Conservation (phyloP, 2,888 invertebrate species). For the Resseliella maxima region DNA sequence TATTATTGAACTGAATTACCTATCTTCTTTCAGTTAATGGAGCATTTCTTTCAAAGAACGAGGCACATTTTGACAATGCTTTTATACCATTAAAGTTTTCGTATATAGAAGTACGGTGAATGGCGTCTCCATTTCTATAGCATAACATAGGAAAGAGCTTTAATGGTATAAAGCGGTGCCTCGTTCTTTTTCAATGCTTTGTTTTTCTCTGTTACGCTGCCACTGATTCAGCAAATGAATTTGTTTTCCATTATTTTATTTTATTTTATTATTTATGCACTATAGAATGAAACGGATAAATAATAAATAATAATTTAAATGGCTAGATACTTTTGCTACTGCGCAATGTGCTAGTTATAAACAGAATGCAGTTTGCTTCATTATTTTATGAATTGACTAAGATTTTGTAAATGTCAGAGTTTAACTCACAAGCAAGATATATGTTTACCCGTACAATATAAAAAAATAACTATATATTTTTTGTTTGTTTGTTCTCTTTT, state of each 20-base stretch:
- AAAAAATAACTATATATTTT: not conserved
- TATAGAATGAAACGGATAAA: not conserved
- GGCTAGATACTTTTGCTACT: not conserved
- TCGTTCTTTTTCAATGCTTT: too few species aligned
- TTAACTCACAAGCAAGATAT: slow-evolving; percentile 14
- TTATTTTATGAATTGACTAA: slow-evolving; percentile 10
- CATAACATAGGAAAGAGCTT: too few species aligned
- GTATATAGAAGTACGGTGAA: too few species aligned
- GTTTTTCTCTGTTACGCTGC: too few species aligned
- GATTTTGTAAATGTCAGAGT: not conserved
- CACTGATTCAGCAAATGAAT: not conserved
- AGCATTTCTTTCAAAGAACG: not conserved
- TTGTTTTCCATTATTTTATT: too few species aligned
- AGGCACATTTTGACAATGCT: too few species aligned
- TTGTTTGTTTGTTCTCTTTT: too few species aligned
- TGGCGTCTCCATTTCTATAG: too few species aligned
- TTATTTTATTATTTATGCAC: not conserved
- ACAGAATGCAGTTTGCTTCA: not conserved
- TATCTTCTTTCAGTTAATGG: not conserved
- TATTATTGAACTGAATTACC: not conserved
- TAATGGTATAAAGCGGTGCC: too few species aligned
- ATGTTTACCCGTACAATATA: not conserved
- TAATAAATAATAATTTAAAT: not conserved
- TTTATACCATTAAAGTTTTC: too few species aligned
- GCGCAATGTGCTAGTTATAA: not conserved